These are phyloP conservation scores for Coryphaenoides rupestris DNA, from an alignment of 2,113 vertebrate species.

Conservation along the genomic window DNA sequence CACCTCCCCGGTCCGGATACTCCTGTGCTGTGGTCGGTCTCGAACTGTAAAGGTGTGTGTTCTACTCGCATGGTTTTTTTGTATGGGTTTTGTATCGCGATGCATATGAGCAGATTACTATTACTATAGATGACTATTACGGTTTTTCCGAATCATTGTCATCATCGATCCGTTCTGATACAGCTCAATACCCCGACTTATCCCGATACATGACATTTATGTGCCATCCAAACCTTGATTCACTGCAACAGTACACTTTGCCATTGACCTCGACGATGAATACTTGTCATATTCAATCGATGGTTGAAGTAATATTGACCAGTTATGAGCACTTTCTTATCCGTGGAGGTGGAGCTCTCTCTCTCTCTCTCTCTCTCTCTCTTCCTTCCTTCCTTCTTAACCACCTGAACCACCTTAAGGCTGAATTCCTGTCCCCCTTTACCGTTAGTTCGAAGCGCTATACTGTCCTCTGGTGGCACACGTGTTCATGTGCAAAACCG, in stretches of 20 bases:
- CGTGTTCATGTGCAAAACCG: conserved; percentile 34
- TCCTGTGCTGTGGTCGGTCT: conserved; percentile 27
- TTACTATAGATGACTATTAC: too few species aligned
- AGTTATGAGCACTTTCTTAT: too few species aligned
- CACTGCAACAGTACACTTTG: too few species aligned
- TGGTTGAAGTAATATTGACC: too few species aligned
- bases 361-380: too few species aligned
- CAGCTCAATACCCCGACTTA: too few species aligned
- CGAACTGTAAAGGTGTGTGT: conserved; percentile 38
- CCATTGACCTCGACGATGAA: too few species aligned
- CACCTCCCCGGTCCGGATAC: conserved; percentile 19
- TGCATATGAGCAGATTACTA: conserved; percentile 18
- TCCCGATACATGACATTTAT: too few species aligned
- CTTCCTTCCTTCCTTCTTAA: too few species aligned
- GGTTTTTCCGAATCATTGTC: conserved; percentile 5
- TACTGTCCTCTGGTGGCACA: conserved; percentile 64
- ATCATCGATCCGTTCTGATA: conserved; percentile 3
- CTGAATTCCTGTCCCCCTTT: conserved; percentile 23
- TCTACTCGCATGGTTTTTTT: conserved; percentile 52
- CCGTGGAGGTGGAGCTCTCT: too few species aligned
- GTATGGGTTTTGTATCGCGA: conserved; percentile 25
- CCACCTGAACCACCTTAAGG: neutral
- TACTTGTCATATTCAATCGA: too few species aligned
- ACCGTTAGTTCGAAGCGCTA: conserved; percentile 35
- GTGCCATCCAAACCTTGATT: too few species aligned